phyloP scores from a whole-genome alignment of 2,113 vertebrate species.

The Puma concolor region DNA sequence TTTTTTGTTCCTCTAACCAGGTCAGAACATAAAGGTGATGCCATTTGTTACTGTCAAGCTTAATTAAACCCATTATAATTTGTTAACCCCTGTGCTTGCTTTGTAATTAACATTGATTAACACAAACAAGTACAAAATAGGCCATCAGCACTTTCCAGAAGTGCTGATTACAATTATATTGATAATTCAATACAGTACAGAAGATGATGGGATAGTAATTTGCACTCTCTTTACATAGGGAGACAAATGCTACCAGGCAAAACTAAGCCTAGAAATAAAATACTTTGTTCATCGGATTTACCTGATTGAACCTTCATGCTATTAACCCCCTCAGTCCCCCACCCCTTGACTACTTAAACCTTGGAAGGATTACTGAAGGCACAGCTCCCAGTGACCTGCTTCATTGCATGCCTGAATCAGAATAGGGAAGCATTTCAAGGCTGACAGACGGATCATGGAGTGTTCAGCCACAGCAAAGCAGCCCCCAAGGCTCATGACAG shows the following conservation, averaged over 20 bases:
- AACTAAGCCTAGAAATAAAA: slow-evolving; percentile 56
- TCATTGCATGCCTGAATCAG: neutral
- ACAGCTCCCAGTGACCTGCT: slow-evolving; percentile 2
- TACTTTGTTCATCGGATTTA: neutral
- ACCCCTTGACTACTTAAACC: neutral
- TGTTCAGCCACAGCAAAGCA: neutral
- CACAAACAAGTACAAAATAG: slow-evolving; percentile 54
- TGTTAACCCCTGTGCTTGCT: slow-evolving; percentile 50
- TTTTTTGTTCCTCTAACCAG: slow-evolving; percentile 35
- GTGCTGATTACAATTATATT: slow-evolving; percentile 41
- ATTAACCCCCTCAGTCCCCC: neutral
- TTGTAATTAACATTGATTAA: slow-evolving; percentile 63
- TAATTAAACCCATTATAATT: slow-evolving; percentile 67
- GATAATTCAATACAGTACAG: slow-evolving; percentile 60
- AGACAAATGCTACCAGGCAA: neutral
- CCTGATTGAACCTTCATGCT: slow-evolving; percentile 9
- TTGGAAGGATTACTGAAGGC: neutral
- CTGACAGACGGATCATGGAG: neutral
- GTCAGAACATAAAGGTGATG: slow-evolving; percentile 43
- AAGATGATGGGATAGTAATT: slow-evolving; percentile 47
- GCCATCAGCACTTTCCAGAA: slow-evolving; percentile 64
- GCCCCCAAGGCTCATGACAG: neutral
- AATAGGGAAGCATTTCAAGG: neutral
- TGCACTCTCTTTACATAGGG: neutral
- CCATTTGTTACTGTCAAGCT: slow-evolving; percentile 68